phyloP scores from a whole-genome alignment of 2,113 vertebrate genomes.

The Craseonycteris thonglongyai region DNA sequence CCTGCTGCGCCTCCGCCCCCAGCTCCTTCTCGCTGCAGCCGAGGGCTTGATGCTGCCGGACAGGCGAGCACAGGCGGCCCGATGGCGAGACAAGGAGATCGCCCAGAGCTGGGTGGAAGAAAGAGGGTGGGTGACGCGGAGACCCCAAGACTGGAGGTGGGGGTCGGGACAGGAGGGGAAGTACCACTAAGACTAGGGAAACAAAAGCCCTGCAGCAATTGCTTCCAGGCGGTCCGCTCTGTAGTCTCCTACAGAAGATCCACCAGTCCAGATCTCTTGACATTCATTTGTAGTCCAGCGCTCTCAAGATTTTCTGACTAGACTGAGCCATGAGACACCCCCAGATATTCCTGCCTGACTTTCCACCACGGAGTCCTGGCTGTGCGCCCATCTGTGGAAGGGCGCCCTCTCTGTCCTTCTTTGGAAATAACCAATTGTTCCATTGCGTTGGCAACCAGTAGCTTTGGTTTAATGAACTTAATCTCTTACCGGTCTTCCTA shows the following conservation, averaged over 20 bases:
- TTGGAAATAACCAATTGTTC: background rate
- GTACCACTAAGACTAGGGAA: background rate
- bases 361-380: background rate
- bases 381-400: background rate
- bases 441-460: background rate
- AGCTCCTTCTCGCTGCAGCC: background rate
- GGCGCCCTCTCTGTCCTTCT: conserved; percentile 37
- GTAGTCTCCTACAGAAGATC: background rate
- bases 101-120: background rate
- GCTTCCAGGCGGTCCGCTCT: background rate
- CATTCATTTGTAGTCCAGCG: background rate
- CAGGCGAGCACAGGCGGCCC: background rate
- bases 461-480: background rate
- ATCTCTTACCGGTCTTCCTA: background rate
- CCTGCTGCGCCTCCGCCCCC: conserved; percentile 52
- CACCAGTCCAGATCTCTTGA: background rate
- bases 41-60: background rate
- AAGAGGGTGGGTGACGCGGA: background rate
- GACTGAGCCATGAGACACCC: background rate
- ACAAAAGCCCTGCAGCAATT: background rate
- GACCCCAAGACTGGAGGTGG: background rate
- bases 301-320: background rate
- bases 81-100: background rate
- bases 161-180: background rate
- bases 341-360: fast-evolving